phyloP scores from a whole-genome alignment of 2,113 vertebrate genomes.

The Podiceps cristatus region DNA sequence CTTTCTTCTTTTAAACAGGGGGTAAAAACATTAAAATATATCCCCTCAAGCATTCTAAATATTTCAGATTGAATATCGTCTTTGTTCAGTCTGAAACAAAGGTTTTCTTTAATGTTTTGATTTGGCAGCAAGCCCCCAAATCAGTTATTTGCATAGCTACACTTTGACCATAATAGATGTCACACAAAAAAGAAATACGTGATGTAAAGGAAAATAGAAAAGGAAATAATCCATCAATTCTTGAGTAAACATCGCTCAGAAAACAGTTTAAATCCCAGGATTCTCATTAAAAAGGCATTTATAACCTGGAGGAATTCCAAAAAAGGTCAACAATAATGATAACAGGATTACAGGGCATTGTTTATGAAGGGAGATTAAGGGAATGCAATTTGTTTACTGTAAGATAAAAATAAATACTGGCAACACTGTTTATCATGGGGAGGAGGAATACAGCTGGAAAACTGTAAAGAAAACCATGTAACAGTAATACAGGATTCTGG shows the following conservation, averaged over 20 bases:
- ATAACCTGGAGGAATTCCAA: conserved; percentile 50
- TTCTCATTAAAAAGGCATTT: conserved; percentile 57
- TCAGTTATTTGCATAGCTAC: not conserved
- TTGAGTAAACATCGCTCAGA: conserved; percentile 31
- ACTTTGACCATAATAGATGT: not conserved
- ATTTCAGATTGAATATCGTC: not conserved
- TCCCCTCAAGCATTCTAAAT: not conserved
- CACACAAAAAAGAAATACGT: not conserved
- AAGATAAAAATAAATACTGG: conserved; percentile 22
- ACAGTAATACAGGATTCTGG: not conserved
- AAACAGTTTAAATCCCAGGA: conserved; percentile 40
- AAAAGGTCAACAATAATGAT: conserved; percentile 41
- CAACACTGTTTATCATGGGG: not conserved
- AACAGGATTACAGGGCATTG: conserved; percentile 36
- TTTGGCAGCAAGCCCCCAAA: not conserved
- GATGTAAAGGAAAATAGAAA: conserved; percentile 2
- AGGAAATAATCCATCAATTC: conserved; percentile 42
- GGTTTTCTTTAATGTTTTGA: not conserved
- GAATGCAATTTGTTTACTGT: conserved; percentile 44
- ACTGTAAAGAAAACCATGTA: not conserved
- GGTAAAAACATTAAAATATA: not conserved
- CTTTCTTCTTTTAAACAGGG: not conserved
- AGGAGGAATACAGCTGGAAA: not conserved
- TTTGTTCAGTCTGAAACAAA: not conserved
- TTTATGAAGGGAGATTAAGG: conserved; percentile 44